phyloP scores from a whole-genome alignment of 2,113 vertebrate species.

The Casuarius casuarius region DNA sequence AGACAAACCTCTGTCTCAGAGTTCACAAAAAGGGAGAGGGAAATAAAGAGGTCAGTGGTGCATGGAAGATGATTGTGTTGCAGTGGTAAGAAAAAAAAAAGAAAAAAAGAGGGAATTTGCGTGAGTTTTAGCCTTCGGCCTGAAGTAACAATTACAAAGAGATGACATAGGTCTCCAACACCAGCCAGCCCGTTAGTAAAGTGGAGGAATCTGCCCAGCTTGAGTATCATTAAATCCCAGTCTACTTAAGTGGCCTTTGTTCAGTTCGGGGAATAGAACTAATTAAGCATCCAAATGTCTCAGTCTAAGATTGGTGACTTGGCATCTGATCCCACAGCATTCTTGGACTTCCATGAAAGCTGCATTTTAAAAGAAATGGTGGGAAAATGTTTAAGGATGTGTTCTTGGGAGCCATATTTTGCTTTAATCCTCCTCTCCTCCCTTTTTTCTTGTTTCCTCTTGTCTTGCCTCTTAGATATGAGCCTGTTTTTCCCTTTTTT shows the following conservation, averaged over 20 bases:
- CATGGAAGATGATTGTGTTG: neutral
- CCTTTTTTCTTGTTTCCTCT: neutral
- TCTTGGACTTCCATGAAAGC: neutral
- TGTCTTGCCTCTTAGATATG: neutral
- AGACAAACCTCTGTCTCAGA: neutral
- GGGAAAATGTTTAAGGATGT: neutral
- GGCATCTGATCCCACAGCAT: neutral
- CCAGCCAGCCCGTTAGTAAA: neutral
- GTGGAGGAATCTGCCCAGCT: neutral
- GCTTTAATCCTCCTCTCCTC: neutral
- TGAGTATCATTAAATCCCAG: neutral
- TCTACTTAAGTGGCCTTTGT: neutral
- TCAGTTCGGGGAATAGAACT: neutral
- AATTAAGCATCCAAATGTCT: neutral
- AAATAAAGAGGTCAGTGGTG: neutral
- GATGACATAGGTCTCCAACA: neutral
- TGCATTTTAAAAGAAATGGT: neutral
- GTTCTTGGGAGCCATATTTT: neutral
- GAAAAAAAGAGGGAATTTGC: neutral
- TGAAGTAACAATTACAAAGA: neutral
- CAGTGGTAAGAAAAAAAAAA: neutral
- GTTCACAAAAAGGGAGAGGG: neutral
- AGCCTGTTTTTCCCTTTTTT: neutral
- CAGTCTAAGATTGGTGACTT: neutral
- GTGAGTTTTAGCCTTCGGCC: neutral